Evolutionary conservation across 2,888 invertebrate genomes (phyloP).

Genomic region (Athalia rosae): DNA sequence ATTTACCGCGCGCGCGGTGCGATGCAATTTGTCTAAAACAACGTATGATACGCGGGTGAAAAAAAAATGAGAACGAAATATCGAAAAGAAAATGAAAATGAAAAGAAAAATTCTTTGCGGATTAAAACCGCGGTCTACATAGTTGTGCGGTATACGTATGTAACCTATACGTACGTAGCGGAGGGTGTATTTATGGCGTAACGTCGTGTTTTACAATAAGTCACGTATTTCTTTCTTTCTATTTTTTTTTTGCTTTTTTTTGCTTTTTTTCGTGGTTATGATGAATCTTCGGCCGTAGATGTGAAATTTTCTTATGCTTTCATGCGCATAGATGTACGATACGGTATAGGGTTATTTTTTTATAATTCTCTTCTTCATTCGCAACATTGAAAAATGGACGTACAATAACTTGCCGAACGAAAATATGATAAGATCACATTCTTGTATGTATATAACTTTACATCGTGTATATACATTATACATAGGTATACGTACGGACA

Average conservation of each 20-base stretch:
- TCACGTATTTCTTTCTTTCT: neutral
- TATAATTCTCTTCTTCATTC: neutral
- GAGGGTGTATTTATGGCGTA: neutral
- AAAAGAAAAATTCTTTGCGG: neutral
- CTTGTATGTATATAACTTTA: neutral
- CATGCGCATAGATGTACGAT: neutral
- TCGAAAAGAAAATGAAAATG: neutral
- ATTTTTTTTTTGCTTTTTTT: neutral
- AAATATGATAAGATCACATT: slow-evolving; percentile 29
- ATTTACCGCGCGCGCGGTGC: neutral
- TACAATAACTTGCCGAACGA: slow-evolving; percentile 25
- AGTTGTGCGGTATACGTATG: neutral
- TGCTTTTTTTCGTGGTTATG: neutral
- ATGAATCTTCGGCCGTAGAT: neutral
- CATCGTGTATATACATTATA: slow-evolving; percentile 14
- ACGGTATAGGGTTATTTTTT: slow-evolving; percentile 10
- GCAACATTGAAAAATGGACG: slow-evolving; percentile 7
- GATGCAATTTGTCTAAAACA: slow-evolving; percentile 16
- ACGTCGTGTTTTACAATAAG: slow-evolving; percentile 25
- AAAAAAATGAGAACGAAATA: neutral
- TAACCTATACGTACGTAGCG: neutral
- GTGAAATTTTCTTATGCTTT: neutral
- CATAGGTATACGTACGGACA: no score
- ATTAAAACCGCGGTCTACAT: no score
- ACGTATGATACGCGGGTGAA: neutral